Base-by-base conservation (phyloP, 35 echinoderm and acorn worm genomes). In the Acanthaster planci region DNA sequence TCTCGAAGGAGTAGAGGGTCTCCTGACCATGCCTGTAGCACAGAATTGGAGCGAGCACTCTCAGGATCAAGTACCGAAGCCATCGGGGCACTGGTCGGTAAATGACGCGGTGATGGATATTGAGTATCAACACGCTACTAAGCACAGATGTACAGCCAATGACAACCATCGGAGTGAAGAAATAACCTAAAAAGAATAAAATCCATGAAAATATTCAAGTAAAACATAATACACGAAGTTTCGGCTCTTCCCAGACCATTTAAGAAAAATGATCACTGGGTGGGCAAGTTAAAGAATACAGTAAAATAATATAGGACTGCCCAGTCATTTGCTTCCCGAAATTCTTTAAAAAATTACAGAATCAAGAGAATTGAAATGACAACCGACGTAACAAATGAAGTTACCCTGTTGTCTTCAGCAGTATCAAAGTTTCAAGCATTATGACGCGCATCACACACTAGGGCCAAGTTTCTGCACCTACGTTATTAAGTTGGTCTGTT, bases 161-260 rank as follows among this genome's bases (percentile, higher is more conserved):
- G 30, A 83, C 81, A 4, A 83, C 81, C 81, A 83, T 83, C 2
- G 54, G 52, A 5, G 56, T 58, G 54, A 83, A 83, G 38, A 58
- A 83, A 19, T 57, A 57, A 83, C 81, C 81, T 83, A 57, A 12
- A 54, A 60, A 19, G 22, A 47, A 51, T 39, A 37, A 16, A 53
- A 51, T 44, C 8, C 26, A 21, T 52, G 31, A 35, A 6, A 77
- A 38, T 36, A 32, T 32, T 77, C 37, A n/a, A n/a, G 12, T 12
- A 12, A 57, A 57, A 57, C 55, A 22, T 57, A 57, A 57, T 57
- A 14, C 22, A 57, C 12, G 55, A 57, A 57, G 55, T 57, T 57
- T 14, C 12, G 55, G 22, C 55, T 14, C 12, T 57, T 57, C 12
- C 22, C 12, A 57, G 22, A 14, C 12, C 55, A 57, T 57, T 57